These are phyloP conservation scores for Muscicapa striata DNA, from an alignment of 2,797 vertebrate species.

Conservation along the genomic window DNA sequence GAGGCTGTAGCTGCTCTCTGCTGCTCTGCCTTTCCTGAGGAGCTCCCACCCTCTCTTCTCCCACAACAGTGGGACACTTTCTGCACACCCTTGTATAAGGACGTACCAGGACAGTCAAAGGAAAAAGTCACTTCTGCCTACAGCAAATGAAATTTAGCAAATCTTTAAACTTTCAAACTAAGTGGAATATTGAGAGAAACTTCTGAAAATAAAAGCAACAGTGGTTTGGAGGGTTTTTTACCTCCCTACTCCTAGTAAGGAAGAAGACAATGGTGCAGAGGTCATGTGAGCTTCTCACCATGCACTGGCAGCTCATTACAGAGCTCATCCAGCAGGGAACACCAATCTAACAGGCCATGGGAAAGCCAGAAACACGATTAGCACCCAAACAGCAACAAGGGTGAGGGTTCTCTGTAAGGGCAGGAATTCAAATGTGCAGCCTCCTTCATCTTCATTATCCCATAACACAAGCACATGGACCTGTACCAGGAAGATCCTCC, in stretches of 20 bases:
- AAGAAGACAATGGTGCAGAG: slow-evolving; percentile 3
- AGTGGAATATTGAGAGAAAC: neutral
- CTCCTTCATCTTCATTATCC: slow-evolving; percentile 69
- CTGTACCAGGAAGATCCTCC: slow-evolving; percentile 38
- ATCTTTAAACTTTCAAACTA: neutral
- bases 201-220: neutral
- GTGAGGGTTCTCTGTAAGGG: slow-evolving; percentile 13
- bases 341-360: slow-evolving; percentile 14
- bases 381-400: slow-evolving; percentile 17
- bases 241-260: neutral
- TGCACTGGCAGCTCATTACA: slow-evolving; percentile 41
- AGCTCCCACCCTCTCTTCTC: neutral
- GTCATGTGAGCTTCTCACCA: neutral
- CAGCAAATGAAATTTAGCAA: neutral
- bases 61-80: rapidly evolving
- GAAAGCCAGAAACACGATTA: slow-evolving; percentile 5
- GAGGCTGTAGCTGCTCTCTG: neutral
- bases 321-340: slow-evolving; percentile 3
- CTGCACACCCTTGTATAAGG: rapidly evolving
- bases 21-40: neutral
- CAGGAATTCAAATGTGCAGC: slow-evolving; percentile 11
- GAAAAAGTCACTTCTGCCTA: neutral
- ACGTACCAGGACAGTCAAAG: neutral
- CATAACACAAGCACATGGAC: neutral
- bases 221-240: neutral